Evolutionary conservation across 2,888 invertebrate species (phyloP), one percentile per base, ranked within the genome.

Genomic region (Furcula furcula): DNA sequence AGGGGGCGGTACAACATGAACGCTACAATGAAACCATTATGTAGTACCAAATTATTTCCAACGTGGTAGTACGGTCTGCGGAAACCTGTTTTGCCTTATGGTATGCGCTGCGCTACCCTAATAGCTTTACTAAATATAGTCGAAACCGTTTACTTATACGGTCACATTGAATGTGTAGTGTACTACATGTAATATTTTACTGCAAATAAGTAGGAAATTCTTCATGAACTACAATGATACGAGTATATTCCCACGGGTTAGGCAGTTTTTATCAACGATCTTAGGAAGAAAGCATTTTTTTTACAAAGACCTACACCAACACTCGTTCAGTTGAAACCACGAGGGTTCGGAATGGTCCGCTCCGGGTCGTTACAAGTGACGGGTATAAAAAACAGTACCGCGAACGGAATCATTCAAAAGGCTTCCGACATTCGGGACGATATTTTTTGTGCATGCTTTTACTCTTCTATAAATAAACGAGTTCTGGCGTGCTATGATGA

Each of bases 11-110:
- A 13, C 20, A 19, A 19, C n/a, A n/a, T n/a, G n/a, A n/a, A 6
- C 53, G 55, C 56, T 59, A 77, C 76, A 76, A 76, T 82, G 77
- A 76, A 83, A 79, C 81, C 72, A 82, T 79, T 77, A 79, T 75
- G 77, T 33, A n/a, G n/a, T n/a, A n/a, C n/a, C n/a, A n/a, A n/a
- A n/a, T n/a, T n/a, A n/a, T n/a, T n/a, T n/a, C n/a, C n/a, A n/a
- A n/a, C n/a, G n/a, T n/a, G n/a, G 47, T 76, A 75, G 76, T 81
- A 77, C 72, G n/a, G n/a, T n/a, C n/a, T n/a, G n/a, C n/a, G 65
- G 61, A 78, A 88, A 89, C 88, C 84, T 68, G 89, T 88, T 89
- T 65, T 64, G 73, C 62, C 55, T 66, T 64, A 9, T 26, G 12
- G 11, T 26, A 63, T 69, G 85, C 84, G 80, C 85, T 86, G 85